Base-by-base conservation (phyloP, 2,888 invertebrate genomes). In the Drosophila pegasa region DNA sequence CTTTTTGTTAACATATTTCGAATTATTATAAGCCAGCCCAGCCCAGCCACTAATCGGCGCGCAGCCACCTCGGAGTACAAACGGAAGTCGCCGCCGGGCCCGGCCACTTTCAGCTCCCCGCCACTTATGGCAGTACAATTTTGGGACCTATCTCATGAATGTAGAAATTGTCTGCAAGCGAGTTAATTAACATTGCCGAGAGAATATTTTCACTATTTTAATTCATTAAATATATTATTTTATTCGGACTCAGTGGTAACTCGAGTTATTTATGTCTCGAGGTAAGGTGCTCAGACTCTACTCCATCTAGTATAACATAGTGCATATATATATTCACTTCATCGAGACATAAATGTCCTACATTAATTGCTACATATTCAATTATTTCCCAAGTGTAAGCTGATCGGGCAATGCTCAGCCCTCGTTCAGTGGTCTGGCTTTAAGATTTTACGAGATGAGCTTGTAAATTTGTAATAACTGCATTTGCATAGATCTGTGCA, bases 51-150 rank as follows among this genome's bases (percentile, higher is more conserved):
- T 88, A 90, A 89, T 89, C 90, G 75, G 51, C 56, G 33, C 38
- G 56, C 18, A 18, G 47, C 61, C 58, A 38, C 60, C 40, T 25
- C 27, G 20, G 47, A 70, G 70, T 76, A 78, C 86, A 72, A 88
- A 89, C 91, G 91, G 90, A 90, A 90, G 90, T 90, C 65, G 72
- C 72, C 74, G 82, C 56, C 62, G 45, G 43, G 37, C 56, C 62
- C 41, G 43, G 37, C 57, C 60, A 37, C 68, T 55, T 35, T 5
- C 47, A 1, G 29, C 47, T 16, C 50, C 50, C 33, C 16, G 29
- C 6, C 2, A 20, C 3, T 5, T 8, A 31, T 25, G 33, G 6
- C 35, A 35, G 8, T 52, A 65, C 48, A 64, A 43, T 57, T 76
- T 77, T 58, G 55, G 57, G 61, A 43, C 20, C 43, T 38, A 51